Evolutionary conservation across 53 echinoderm and acorn worm species (phyloP).

Genomic region (Echinometra lucunter): DNA sequence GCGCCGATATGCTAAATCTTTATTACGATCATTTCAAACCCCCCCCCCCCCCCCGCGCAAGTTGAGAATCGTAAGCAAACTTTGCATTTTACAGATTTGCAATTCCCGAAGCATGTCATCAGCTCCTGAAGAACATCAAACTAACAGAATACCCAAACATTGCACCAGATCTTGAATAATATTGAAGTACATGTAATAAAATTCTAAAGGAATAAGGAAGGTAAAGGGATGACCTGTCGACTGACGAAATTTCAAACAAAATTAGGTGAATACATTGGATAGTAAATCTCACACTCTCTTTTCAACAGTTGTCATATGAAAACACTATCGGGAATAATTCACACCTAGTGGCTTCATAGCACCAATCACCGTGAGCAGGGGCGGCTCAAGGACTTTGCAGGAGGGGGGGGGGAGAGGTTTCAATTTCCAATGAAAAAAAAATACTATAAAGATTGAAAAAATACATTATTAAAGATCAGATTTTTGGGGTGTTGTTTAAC

Average conservation of each 20-base stretch:
- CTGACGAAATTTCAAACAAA: not conserved
- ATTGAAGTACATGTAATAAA: not conserved
- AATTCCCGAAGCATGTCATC: not conserved
- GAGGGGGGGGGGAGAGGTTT: too few relatives aligned
- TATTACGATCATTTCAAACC: not conserved
- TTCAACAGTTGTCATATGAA: not conserved
- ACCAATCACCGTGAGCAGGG: too few relatives aligned
- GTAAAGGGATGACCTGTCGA: not conserved
- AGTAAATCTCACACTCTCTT: not conserved
- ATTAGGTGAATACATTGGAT: slow-evolving; percentile 36
- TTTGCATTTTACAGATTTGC: not conserved
- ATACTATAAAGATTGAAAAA: too few relatives aligned
- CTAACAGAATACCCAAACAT: not conserved
- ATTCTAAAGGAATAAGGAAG: not conserved
- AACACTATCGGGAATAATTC: slow-evolving; percentile 45
- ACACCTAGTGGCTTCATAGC: slow-evolving; percentile 33
- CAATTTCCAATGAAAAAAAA: too few relatives aligned
- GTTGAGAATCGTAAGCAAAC: not conserved
- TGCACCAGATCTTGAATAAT: not conserved
- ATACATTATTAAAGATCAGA: too few relatives aligned
- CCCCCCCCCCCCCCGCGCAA: too few relatives aligned
- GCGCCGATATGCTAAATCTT: not conserved
- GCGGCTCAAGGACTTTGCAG: too few relatives aligned
- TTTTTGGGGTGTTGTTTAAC: too few relatives aligned
- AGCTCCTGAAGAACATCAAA: not conserved